phyloP scores from a whole-genome alignment of 2,797 vertebrate species.

The Hypotaenidia philippensis region DNA sequence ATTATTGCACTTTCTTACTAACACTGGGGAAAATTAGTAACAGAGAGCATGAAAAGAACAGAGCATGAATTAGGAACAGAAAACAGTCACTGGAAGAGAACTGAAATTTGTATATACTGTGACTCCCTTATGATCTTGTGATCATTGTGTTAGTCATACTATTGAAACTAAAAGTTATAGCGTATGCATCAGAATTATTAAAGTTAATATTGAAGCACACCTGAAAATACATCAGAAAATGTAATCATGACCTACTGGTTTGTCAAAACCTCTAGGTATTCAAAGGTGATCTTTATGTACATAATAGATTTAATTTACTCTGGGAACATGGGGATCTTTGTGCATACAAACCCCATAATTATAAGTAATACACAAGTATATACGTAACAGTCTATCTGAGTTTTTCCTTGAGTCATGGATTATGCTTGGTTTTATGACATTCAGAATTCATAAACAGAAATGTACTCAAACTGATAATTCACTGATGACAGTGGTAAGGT shows the following conservation, averaged over 20 bases:
- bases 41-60: not conserved
- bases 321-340: not conserved
- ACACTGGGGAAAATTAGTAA: not conserved
- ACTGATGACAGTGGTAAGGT: not conserved
- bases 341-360: not conserved
- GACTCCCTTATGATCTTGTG: not conserved
- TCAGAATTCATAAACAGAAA: not conserved
- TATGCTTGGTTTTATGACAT: not conserved
- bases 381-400: not conserved
- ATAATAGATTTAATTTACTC: not conserved
- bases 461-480: not conserved
- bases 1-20: not conserved
- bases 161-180: not conserved
- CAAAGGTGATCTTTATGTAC: not conserved
- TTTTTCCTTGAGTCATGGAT: not conserved
- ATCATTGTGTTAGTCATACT: not conserved
- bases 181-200: not conserved
- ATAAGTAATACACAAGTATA: not conserved
- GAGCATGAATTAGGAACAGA: not conserved
- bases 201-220: not conserved
- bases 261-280: not conserved
- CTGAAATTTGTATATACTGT: not conserved
- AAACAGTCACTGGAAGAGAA: not conserved
- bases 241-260: not conserved
- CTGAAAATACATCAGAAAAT: not conserved